Base-by-base conservation (phyloP, 2,888 invertebrate genomes). In the Pteria penguin region DNA sequence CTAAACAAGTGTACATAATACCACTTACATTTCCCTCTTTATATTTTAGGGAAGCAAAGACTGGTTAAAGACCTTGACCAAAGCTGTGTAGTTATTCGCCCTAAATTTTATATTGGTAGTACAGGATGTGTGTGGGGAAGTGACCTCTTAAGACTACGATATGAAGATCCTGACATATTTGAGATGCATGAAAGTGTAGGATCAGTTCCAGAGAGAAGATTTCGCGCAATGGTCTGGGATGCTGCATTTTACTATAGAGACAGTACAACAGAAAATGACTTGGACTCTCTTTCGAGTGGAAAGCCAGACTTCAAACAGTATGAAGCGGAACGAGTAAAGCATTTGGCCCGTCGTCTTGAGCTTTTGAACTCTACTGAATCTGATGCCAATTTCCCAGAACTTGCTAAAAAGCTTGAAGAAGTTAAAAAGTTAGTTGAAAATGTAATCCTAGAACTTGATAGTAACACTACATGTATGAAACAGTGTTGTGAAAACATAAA, bases 101-200 rank as follows among this genome's bases (percentile, higher is more conserved):
- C n/a, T n/a, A n/a, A n/a, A n/a, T n/a, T 33, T 57, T 22, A 57
- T 57, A n/a, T 26, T 22, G 57, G 57, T 11, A 57, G 57, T 22
- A 24, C 57, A n/a, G 57, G 57, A 11, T 57, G 57, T 57, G 57
- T 57, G 18, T 57, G 57, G 57, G 57, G 24, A 18, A 57, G 57
- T 57, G 57, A 57, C 22, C 24, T 57, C 2, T 24, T 57, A 11
- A 18, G 57, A 22, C 26, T 57, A 57, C 14, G 57, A 26, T 57
- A 57, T 57, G 57, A 57, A 57, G 18, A 22, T 57, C 57, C 57
- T 24, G 57, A 57, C 24, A 22, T 57, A 11, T 57, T n/a, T 11
- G 57, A 57, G 14, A 11, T 57, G 11, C 11, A 18, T n/a, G 57
- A n/a, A 2, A 5, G 2, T 11, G 8, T n/a, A 24, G 14, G 3